phyloP scores from a whole-genome alignment of 2,797 vertebrate genomes.

The Sebastes steindachneri region DNA sequence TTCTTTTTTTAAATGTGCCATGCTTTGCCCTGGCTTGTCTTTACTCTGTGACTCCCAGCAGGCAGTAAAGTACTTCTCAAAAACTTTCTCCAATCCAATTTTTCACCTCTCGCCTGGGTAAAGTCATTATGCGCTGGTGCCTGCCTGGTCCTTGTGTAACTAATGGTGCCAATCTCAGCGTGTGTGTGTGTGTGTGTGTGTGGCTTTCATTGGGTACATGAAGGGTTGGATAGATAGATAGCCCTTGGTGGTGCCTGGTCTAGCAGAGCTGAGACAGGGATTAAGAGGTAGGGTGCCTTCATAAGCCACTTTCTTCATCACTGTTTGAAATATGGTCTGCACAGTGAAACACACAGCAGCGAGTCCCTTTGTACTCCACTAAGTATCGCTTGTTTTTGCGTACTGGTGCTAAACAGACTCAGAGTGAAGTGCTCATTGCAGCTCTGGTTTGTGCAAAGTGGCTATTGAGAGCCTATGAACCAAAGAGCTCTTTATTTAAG shows the following conservation, averaged over 20 bases:
- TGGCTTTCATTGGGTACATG: constrained; percentile 42
- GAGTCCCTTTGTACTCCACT: constrained; percentile 12
- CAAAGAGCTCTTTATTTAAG: constrained; percentile 36
- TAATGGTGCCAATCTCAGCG: constrained; percentile 66
- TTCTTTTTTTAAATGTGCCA: constrained; percentile 1
- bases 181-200: constrained; percentile 45
- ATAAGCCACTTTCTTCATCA: constrained; percentile 57
- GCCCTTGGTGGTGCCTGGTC: constrained; percentile 59
- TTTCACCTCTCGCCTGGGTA: constrained; percentile 64
- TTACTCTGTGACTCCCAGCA: constrained; percentile 51
- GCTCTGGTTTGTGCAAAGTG: neutral
- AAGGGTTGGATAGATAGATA: constrained; percentile 62
- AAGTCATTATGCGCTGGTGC: constrained; percentile 60
- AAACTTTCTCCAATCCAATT: constrained; percentile 66
- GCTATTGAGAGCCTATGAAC: constrained; percentile 12
- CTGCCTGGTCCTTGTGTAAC: constrained; percentile 65
- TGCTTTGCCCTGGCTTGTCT: constrained; percentile 42
- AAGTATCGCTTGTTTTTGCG: constrained; percentile 34
- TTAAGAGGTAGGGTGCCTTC: constrained; percentile 63
- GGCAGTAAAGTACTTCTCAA: constrained; percentile 57
- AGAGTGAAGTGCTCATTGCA: neutral
- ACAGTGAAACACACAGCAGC: constrained; percentile 18
- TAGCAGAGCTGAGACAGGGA: constrained; percentile 59
- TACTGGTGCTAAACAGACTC: constrained; percentile 6
- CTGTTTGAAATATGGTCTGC: constrained; percentile 61